Base-by-base conservation (phyloP, 2,113 vertebrate genomes). In the Crotalus tigris region DNA sequence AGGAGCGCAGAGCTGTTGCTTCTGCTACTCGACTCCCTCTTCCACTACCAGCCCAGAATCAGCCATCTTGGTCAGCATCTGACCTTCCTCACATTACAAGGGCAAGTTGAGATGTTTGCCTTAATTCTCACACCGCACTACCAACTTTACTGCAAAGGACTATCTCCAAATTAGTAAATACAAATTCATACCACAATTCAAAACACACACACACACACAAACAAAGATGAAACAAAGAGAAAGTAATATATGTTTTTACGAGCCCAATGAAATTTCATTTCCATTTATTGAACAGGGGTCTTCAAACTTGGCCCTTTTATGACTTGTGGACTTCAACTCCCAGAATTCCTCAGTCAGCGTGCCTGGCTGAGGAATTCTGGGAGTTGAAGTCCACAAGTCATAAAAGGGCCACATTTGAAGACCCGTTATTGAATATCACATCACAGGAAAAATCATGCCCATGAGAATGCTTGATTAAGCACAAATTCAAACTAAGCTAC, bases 401-500 rank as follows among this genome's bases (percentile, higher is more conserved):
- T 49, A 49, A 49, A 49, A 49, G 46, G 46, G 46, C 49, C 49
- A 51, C 9, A 8, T 51, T 51, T 51, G 49, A 51, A 51, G 49
- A 51, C 49, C 49, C 61, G 69, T 24, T 53, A 57, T 89, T 93
- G 94, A 54, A 13, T 44, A 88, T 95, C 91, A 91, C 17, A 69
- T 91, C 54, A 92, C 0, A 24, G 94, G 87, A 95, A 85, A 0
- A 92, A 51, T 4, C 0, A 26, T 24, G 51, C 90, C 59, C 85
- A 91, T 29, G 89, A 54, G 91, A 96, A 94, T 85, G 88, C 26
- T 92, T 95, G 95, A 96, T 96, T 95, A 97, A 97, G 93, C 94
- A 93, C 93, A 95, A 26, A 91, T 95, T 96, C 94, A 95, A 95
- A 89, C 92, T 91, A 95, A 95, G 93, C 96, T 96, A 96, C 93